Percentiles rank a stretch among this genome's conserved stretches.
phyloP scores from a whole-genome alignment of 2,888 invertebrate species.

The Leucozona laternaria region DNA sequence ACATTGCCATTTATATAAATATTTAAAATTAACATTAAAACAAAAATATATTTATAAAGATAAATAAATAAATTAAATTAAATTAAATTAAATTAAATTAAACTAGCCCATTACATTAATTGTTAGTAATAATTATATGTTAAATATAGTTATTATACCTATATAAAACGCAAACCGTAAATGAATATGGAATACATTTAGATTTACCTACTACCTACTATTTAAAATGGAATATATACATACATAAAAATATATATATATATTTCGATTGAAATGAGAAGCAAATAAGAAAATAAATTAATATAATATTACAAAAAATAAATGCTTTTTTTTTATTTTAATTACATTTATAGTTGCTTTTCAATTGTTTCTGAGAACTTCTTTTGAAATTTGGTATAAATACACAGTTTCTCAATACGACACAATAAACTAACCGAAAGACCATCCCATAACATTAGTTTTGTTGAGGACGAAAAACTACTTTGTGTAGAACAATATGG shows the following conservation, averaged over 20 bases:
- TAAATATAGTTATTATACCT: conserved; percentile 65
- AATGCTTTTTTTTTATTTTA: background rate
- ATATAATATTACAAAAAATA: conserved; percentile 50
- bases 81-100: conserved; percentile 51
- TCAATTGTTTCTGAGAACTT: too few relatives aligned
- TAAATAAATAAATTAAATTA: conserved; percentile 45
- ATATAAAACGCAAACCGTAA: conserved; percentile 42
- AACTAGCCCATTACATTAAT: conserved; percentile 71
- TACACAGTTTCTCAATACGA: too few relatives aligned
- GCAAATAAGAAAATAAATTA: conserved; percentile 66
- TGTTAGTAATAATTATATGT: conserved; percentile 70
- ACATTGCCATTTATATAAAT: conserved; percentile 75
- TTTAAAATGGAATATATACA: conserved; percentile 51
- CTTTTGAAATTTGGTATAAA: too few relatives aligned
- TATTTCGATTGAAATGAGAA: conserved; percentile 65
- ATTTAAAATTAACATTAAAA: conserved; percentile 38
- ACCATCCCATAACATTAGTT: too few relatives aligned
- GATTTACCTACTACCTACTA: conserved; percentile 70
- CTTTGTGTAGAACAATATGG: too few relatives aligned
- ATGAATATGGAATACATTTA: conserved; percentile 68
- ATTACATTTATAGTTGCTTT: too few relatives aligned
- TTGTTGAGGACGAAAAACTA: too few relatives aligned
- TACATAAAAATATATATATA: conserved; percentile 40
- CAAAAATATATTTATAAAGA: conserved; percentile 68
- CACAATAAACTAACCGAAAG: too few relatives aligned